Base-by-base conservation (phyloP, 2,888 invertebrate species). In the Drosophila picticornis region DNA sequence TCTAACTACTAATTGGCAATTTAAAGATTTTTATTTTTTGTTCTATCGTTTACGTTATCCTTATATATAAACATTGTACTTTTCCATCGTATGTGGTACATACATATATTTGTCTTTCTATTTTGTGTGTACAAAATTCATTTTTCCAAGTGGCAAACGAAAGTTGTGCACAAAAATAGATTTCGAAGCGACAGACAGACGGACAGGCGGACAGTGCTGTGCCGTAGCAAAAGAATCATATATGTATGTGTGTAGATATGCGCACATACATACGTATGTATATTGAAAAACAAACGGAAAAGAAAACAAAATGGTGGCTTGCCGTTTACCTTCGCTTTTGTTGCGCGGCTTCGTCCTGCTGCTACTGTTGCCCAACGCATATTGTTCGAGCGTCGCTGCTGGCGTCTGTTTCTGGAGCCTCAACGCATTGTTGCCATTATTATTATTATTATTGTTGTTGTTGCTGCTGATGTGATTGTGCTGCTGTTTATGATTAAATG, bases 261-360 rank as follows among this genome's bases (percentile, higher is more conserved):
- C 29, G n/a, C 22, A 46, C n/a, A 43, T 34, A 61, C 57, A 29
- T 31, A 46, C 13, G 46, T n/a, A 46, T 19, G 40, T 38, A 38
- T 51, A 57, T 50, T 48, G 16, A 50, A 61, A 59, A 46, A 46
- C 36, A 32, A 64, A 56, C 7, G 7, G 9, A 46, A 27, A 16
- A 48, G 48, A 74, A 43, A 57, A 57, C 38, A 79, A 71, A 65
- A 75, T 83, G 74, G 76, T 63, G 29, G 55, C 75, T 64, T 77
- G 90, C 90, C 90, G 53, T 72, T 69, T 79, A 91, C 90, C 90
- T 83, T 91, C 90, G 68, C 85, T 91, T 76, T 90, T 91, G 74
- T 83, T 89, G 51, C 90, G 90, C 68, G 80, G 77, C 71, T 77
- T 77, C 27, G 81, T 80, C 73, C 81, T 81, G 52, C 22, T 53